These are phyloP conservation scores for Altica lythri DNA, from an alignment of 2,888 invertebrate genomes.

Conservation along the genomic window DNA sequence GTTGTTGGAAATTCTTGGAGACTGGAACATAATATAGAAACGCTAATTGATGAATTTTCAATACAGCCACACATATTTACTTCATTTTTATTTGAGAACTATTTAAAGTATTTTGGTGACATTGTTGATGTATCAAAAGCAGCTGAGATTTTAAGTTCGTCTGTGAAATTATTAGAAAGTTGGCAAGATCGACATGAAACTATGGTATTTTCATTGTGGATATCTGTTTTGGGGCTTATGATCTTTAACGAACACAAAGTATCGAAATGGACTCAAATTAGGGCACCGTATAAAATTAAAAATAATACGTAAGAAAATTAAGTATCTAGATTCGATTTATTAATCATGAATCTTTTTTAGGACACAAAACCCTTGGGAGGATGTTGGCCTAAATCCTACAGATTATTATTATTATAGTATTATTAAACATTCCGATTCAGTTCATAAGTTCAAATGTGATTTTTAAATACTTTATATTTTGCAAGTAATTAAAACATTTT, in stretches of 20 bases:
- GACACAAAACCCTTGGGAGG: slow-evolving; percentile 11
- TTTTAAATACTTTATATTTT: neutral
- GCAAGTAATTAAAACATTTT: neutral
- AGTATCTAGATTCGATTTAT: slow-evolving; percentile 7
- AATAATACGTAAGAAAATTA: neutral
- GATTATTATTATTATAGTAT: slow-evolving; percentile 49
- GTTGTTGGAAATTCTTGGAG: slow-evolving; percentile 56
- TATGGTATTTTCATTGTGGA: slow-evolving; percentile 64
- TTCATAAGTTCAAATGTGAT: slow-evolving; percentile 35
- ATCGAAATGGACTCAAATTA: slow-evolving; percentile 75
- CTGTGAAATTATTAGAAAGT: slow-evolving; percentile 70
- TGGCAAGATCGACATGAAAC: slow-evolving; percentile 62
- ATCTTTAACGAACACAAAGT: slow-evolving; percentile 69
- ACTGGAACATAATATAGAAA: slow-evolving; percentile 67
- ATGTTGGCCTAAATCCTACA: slow-evolving; percentile 32
- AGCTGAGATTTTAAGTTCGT: slow-evolving; percentile 69
- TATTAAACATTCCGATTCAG: slow-evolving; percentile 42
- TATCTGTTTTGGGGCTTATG: slow-evolving; percentile 73
- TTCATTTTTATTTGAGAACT: slow-evolving; percentile 75
- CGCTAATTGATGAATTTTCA: slow-evolving; percentile 69
- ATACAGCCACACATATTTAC: slow-evolving; percentile 70
- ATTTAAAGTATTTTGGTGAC: slow-evolving; percentile 61
- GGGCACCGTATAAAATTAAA: slow-evolving; percentile 56
- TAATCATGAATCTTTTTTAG: slow-evolving; percentile 26
- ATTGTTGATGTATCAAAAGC: slow-evolving; percentile 67